Conservation (phyloP, 2,113 vertebrate species). For the Hemiprocne comata region DNA sequence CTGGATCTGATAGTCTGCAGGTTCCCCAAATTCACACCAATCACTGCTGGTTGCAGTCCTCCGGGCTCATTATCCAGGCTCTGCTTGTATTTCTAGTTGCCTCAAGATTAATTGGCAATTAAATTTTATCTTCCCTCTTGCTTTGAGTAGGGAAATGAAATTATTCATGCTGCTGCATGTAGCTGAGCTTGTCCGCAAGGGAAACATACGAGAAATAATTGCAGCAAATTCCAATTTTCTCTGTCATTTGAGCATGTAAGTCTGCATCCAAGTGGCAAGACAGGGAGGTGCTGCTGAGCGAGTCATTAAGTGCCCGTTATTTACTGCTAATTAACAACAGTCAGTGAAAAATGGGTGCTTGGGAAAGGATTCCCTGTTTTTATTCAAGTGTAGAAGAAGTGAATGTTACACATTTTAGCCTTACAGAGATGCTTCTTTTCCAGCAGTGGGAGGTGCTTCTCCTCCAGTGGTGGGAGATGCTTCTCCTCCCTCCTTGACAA, state of each 20-base stretch:
- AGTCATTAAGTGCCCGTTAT: not conserved
- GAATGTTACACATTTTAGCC: not conserved
- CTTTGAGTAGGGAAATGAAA: not conserved
- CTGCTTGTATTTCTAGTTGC: not conserved
- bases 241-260: not conserved
- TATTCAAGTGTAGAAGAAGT: not conserved
- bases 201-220: not conserved
- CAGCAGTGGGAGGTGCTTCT: not conserved
- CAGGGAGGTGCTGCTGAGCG: not conserved
- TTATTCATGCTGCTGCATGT: not conserved
- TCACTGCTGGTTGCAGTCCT: no score
- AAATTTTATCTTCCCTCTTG: not conserved
- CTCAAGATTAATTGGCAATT: conserved; percentile 30
- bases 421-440: not conserved
- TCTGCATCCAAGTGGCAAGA: not conserved
- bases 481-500: not conserved
- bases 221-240: conserved; percentile 10
- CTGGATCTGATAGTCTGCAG: no score
- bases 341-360: not conserved
- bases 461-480: not conserved
- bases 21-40: not conserved
- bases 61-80: not conserved
- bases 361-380: not conserved
- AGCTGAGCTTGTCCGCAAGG: not conserved
- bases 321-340: not conserved